Evolutionary conservation across 2,888 invertebrate species (phyloP), one percentile per base, ranked within the genome.

Genomic region (Artemia sp.): DNA sequence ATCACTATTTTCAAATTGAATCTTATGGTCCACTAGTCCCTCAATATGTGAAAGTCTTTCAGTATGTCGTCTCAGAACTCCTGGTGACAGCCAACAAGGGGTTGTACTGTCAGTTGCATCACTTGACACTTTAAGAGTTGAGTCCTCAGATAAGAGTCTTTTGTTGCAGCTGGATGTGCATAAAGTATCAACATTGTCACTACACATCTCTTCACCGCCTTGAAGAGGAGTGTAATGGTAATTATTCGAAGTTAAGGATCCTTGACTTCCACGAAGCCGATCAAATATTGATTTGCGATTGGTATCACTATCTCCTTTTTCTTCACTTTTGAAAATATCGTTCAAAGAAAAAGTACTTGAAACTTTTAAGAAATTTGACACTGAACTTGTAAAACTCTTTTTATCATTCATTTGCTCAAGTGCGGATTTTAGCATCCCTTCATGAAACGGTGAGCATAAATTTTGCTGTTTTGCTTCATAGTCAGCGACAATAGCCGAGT

Each of bases 401-500:
- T 51, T 66, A 70, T 24, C 52, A 14, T 38, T 51, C 14, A 66
- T 19, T 51, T 51, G 70, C n/a, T 52, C 50, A 11, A 14, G 66
- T 58, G 11, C 70, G 52, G 58, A 50, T 19, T 14, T 10, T 12
- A n/a, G 19, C n/a, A 58, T 50, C 53, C 67, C 70, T 67, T 71
- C 66, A 52, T 64, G 58, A 52, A 53, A 67, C 53, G 14, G 67
- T 52, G 69, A 53, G 66, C 71, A 69, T 68, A 68, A 12, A 72
- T 72, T 58, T 24, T 10, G 64, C 19, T 24, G n/a, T 58, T 58
- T 58, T n/a, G 64, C 9, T 58, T 58, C 64, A 58, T 58, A 58
- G 66, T 73, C 73, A 9, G 72, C 72, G 14, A 72, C 73, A 1
- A 75, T 74, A 19, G 75, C 75, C 19, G 75, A 75, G 67, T 75